Conservation (phyloP, 1,140 invertebrate genomes). For the Archegozetes longisetosus region DNA sequence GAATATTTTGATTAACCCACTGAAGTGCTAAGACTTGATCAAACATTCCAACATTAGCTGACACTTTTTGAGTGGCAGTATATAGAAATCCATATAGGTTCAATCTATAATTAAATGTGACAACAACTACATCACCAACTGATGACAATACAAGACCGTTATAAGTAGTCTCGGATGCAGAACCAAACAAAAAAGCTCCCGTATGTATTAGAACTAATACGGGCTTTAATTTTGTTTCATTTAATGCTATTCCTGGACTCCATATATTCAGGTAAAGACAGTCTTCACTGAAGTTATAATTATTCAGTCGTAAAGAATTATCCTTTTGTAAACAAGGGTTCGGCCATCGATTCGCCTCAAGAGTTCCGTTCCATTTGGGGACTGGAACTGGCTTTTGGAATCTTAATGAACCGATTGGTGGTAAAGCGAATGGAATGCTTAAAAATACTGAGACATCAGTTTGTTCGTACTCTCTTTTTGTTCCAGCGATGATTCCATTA, state of each 20-base stretch:
- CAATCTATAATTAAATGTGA: conserved; percentile 46
- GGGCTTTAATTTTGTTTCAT: conserved; percentile 23
- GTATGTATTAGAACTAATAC: conserved; percentile 43
- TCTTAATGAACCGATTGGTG: neutral
- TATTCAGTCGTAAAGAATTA: conserved; percentile 7
- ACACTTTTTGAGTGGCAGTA: conserved; percentile 6
- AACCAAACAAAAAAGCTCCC: conserved; percentile 37
- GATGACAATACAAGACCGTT: conserved; percentile 16
- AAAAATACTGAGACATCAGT: too few relatives aligned
- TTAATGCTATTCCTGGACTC: neutral
- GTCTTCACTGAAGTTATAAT: conserved; percentile 9
- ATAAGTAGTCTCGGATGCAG: conserved; percentile 28
- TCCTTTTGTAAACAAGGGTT: conserved; percentile 12
- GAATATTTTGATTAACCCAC: conserved; percentile 30
- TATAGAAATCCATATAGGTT: conserved; percentile 17
- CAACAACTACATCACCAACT: conserved; percentile 39
- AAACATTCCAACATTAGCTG: conserved; percentile 26
- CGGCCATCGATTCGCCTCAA: conserved; percentile 11
- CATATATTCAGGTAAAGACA: conserved; percentile 15
- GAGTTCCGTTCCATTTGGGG: neutral
- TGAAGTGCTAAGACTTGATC: conserved; percentile 29
- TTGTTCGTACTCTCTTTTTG: too few relatives aligned
- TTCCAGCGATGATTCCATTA: too few relatives aligned
- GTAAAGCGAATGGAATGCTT: neutral
- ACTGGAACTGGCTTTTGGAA: neutral